These are phyloP conservation scores for Achlya flavicornis DNA, from an alignment of 2,888 invertebrate species.

Conservation along the genomic window DNA sequence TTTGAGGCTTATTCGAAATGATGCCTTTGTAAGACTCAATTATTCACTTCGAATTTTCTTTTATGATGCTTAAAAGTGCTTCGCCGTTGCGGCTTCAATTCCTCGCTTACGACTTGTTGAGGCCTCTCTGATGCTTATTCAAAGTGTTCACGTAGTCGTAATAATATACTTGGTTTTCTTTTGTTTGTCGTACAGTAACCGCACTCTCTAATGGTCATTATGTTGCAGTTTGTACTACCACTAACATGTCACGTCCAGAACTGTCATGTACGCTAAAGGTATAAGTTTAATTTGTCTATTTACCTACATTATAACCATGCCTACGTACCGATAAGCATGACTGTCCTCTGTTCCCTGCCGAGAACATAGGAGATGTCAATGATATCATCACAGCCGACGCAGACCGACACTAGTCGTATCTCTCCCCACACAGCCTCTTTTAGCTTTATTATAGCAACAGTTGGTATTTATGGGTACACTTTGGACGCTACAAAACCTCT, in stretches of 20 bases:
- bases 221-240: conserved; percentile 84
- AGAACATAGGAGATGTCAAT: conserved; percentile 58
- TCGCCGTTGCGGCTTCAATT: conserved; percentile 79
- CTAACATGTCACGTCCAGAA: conserved; percentile 84
- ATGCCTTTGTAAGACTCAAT: conserved; percentile 30
- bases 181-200: conserved; percentile 84
- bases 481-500: conserved; percentile 81
- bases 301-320: conserved; percentile 71
- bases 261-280: conserved; percentile 84
- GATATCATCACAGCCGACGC: conserved; percentile 68
- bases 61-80: conserved; percentile 72
- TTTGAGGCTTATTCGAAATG: conserved; percentile 4
- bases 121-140: conserved; percentile 80
- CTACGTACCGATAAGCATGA: conserved; percentile 75
- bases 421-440: conserved; percentile 78
- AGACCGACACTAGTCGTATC: conserved; percentile 73
- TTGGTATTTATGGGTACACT: conserved; percentile 82
- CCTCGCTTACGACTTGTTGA: conserved; percentile 79
- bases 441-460: conserved; percentile 79
- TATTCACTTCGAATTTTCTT: conserved; percentile 70
- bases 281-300: conserved; percentile 81
- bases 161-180: conserved; percentile 80
- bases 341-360: conserved; percentile 63
- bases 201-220: conserved; percentile 84
- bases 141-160: conserved; percentile 81